Evolutionary conservation across 2,888 invertebrate species (phyloP), one percentile per base, ranked within the genome.

Genomic region (Mesoligia furuncula): DNA sequence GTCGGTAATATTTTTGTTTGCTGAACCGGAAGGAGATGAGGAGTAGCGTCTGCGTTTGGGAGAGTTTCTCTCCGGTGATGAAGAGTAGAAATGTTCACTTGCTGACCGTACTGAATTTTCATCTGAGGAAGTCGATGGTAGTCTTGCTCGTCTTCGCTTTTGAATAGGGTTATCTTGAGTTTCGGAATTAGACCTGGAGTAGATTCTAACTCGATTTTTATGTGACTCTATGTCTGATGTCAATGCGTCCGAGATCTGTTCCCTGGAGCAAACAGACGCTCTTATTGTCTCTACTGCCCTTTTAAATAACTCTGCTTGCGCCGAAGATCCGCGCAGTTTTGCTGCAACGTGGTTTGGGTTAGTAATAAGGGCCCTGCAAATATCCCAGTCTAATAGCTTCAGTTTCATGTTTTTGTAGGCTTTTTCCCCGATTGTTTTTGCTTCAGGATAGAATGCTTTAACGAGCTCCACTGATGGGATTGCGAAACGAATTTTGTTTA

Each of bases 241-340:
- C 7, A 36, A 72, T 1, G 31, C 39, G 7, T 72, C 54, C n/a
- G 73, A 59, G 24, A 74, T 71, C 20, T 54, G 65, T 51, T 67
- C 51, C 27, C 39, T 73, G 24, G 68, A 73, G 15, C 15, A 54
- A 27, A 73, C 39, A 27, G 51, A 73, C 24, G 27, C 69, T 66
- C 27, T 39, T n/a, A 65, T 39, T 36, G 39, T 48, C 0, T 51
- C 27, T 27, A 39, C 65, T 48, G 39, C 39, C 20, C 20, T 70
- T 57, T 8, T 70, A 2, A 57, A 20, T 70, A 69, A 39, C 39
- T 70, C 42, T 24, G 70, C 70, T 31, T 59, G 70, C 5, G 59
- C 59, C 17, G 13, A 59, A 24, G 59, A 71, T 31, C n/a, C n/a
- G n/a, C n/a, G n/a, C n/a, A n/a, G n/a, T n/a, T n/a, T n/a, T n/a